Percentiles rank a stretch among this genome's conserved stretches.
Conservation (phyloP, 1,140 invertebrate genomes). For the Drosophila ironensis region DNA sequence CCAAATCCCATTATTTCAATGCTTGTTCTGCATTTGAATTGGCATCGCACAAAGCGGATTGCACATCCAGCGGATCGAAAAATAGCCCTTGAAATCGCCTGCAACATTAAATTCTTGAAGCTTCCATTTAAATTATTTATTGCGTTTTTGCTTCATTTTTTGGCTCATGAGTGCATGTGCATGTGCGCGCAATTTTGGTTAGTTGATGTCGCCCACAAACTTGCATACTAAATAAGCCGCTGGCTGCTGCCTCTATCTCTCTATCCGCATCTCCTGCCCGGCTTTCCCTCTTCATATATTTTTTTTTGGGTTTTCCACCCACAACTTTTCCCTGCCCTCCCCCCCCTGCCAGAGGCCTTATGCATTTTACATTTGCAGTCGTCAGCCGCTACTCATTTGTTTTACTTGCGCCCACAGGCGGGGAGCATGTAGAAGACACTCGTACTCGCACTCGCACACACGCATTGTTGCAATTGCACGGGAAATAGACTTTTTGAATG, state of each 20-base stretch:
- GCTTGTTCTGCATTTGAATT: slow-evolving; percentile 50
- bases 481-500: slow-evolving; percentile 80
- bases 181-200: slow-evolving; percentile 53
- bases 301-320: neutral
- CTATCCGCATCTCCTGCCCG: slow-evolving; percentile 8
- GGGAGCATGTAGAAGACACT: slow-evolving; percentile 1
- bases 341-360: slow-evolving; percentile 16
- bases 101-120: slow-evolving; percentile 29
- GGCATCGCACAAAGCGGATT: slow-evolving; percentile 15
- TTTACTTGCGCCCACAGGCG: slow-evolving; percentile 68
- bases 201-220: slow-evolving; percentile 69
- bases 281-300: neutral
- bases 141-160: neutral
- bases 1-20: slow-evolving; percentile 45
- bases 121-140: slow-evolving; percentile 9
- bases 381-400: slow-evolving; percentile 76
- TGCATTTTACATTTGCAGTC: slow-evolving; percentile 71
- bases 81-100: neutral
- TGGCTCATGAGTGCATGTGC: slow-evolving; percentile 9
- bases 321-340: neutral
- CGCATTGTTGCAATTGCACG: slow-evolving; percentile 77
- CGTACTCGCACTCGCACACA: slow-evolving; percentile 14
- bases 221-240: slow-evolving; percentile 75
- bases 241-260: slow-evolving; percentile 46
- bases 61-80: neutral